Evolutionary conservation across 2,888 invertebrate genomes (phyloP), one percentile per base, ranked within the genome.

Genomic region (Helicoverpa assulta): DNA sequence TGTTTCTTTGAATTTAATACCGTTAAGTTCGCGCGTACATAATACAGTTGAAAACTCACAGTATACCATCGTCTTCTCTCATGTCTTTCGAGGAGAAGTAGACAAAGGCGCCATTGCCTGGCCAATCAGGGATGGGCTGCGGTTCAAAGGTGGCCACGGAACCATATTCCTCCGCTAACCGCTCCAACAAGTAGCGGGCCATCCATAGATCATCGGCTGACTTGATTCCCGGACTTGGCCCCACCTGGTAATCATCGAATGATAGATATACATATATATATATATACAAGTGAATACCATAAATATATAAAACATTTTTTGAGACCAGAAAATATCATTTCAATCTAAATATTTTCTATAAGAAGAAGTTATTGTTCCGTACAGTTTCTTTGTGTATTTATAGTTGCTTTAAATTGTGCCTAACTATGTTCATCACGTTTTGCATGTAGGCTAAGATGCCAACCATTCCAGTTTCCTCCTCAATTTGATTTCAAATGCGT

Each of bases 71-170:
- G 0, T 97, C 97, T 40, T 97, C 96, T 68, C 99, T 96, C 99
- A 99, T 99, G 5, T 96, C 96, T 83, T 97, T 97, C 0, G 99
- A 98, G 5, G 99, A 99, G 96, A 98, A 99, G 92, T 99, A 99
- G 54, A 97, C 97, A 86, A 99, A 99, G 5, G 98, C 98, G 0
- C 99, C 98, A 51, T 98, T 97, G 0, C 98, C 99, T 77, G 99
- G 99, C 99, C 99, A 99, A 87, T 98, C 97, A 0, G 98, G 96
- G 62, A 97, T 96, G 0, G 97, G 97, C 85, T 97, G 97, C 0
- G 97, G 97, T 72, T 97, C 97, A 43, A 97, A 95, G 0, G 96
- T 96, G 0, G 97, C 97, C 7, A 97, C 96, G 0, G 96, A 95
- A 0, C 98, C 98, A 89, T 98, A 99, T 87, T 99, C 98, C 91